These are phyloP conservation scores for Anarsia innoxiella DNA, from an alignment of 2,888 invertebrate genomes.

Conservation along the genomic window DNA sequence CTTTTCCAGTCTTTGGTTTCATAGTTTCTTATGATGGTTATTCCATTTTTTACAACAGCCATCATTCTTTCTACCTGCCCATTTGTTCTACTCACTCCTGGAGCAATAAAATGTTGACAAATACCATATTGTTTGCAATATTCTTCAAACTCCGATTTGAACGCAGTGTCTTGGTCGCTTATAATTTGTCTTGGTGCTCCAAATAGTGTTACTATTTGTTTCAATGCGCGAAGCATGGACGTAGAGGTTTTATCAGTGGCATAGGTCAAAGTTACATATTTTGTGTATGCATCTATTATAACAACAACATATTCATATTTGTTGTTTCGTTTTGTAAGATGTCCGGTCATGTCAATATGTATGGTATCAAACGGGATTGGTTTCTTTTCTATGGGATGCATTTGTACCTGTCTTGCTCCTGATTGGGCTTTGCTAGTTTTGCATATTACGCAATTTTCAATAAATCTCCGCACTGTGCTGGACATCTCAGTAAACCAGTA, in stretches of 20 bases:
- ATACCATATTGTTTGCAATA: slow-evolving; percentile 19
- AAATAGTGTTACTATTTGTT: slow-evolving; percentile 15
- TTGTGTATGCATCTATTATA: slow-evolving; percentile 14
- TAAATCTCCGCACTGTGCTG: slow-evolving; percentile 38
- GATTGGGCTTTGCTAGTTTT: slow-evolving; percentile 27
- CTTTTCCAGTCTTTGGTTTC: slow-evolving; percentile 17
- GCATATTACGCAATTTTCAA: slow-evolving; percentile 25
- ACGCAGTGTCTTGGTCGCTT: slow-evolving; percentile 18
- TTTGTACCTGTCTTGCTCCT: slow-evolving; percentile 17
- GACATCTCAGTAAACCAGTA: slow-evolving; percentile 34
- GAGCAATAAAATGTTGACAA: slow-evolving; percentile 20
- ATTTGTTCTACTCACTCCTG: slow-evolving; percentile 21
- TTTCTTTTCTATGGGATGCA: slow-evolving; percentile 23
- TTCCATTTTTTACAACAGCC: slow-evolving; percentile 16
- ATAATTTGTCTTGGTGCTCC: slow-evolving; percentile 16
- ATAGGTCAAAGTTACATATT: slow-evolving; percentile 18
- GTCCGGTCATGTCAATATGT: slow-evolving; percentile 13
- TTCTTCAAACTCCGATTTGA: slow-evolving; percentile 23
- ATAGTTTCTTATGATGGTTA: slow-evolving; percentile 15
- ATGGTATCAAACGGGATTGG: slow-evolving; percentile 18
- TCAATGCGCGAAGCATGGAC: slow-evolving; percentile 13
- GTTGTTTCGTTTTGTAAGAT: neutral
- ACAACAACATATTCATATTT: slow-evolving; percentile 14
- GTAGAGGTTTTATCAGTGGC: slow-evolving; percentile 17
- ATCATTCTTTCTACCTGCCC: slow-evolving; percentile 20